These are phyloP conservation scores for Drosophila funebris DNA, from an alignment of 1,140 invertebrate genomes.

Conservation along the genomic window DNA sequence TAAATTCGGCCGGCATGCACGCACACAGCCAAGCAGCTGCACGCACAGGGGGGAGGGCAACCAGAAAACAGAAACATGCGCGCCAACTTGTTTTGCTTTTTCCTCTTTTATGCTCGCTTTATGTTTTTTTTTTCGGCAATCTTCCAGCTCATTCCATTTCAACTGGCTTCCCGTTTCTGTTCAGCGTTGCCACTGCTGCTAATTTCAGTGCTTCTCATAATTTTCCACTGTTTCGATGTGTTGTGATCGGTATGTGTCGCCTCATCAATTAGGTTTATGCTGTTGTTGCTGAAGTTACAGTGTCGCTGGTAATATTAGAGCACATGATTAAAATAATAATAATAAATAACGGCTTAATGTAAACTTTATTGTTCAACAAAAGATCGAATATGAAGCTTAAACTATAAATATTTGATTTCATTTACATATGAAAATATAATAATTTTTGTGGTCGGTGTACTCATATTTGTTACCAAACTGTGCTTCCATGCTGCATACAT, in stretches of 20 bases:
- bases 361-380: background rate
- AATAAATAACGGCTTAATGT: no score
- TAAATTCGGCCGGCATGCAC: slow-evolving; percentile 62
- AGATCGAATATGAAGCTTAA: background rate
- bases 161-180: slow-evolving; percentile 16
- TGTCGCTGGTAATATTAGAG: background rate
- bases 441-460: background rate
- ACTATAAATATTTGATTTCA: background rate
- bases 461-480: slow-evolving; percentile 12
- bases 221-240: background rate
- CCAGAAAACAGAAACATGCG: slow-evolving; percentile 37
- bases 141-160: slow-evolving; percentile 35
- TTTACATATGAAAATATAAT: no score
- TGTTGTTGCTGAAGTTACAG: background rate
- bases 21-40: slow-evolving; percentile 49
- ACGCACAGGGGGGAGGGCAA: slow-evolving; percentile 15
- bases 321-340: background rate
- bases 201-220: slow-evolving; percentile 10
- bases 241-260: slow-evolving; percentile 5
- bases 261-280: slow-evolving; percentile 14
- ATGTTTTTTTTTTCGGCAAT: slow-evolving; percentile 27
- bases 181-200: slow-evolving; percentile 19
- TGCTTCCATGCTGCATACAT: slow-evolving; percentile 40
- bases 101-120: slow-evolving; percentile 29
- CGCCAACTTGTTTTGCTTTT: slow-evolving; percentile 53